These are phyloP conservation scores for Coregonus clupeaformis DNA, from an alignment of 2,113 vertebrate species.

Conservation along the genomic window DNA sequence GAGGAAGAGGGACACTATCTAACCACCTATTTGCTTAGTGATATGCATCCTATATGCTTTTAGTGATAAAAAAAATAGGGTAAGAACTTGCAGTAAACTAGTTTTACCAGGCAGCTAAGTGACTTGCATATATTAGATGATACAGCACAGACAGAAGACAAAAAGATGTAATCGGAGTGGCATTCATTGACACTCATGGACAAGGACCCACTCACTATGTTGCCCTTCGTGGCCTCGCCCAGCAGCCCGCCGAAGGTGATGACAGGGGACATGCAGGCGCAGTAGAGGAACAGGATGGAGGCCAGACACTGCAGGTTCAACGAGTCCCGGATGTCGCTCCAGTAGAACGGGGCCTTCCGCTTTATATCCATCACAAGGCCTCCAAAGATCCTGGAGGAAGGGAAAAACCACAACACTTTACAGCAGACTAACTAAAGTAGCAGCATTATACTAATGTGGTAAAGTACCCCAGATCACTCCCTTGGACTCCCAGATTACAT, in stretches of 20 bases:
- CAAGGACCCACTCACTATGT: constrained; percentile 83
- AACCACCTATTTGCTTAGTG: too few species aligned
- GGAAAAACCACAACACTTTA: too few species aligned
- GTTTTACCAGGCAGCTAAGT: too few species aligned
- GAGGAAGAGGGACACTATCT: too few species aligned
- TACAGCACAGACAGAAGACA: not conserved
- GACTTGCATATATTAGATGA: not conserved
- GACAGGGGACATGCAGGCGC: constrained; percentile 98
- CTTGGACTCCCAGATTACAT: too few species aligned
- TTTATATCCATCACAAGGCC: constrained; percentile 89
- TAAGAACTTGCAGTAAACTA: too few species aligned
- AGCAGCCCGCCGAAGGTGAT: constrained; percentile 96
- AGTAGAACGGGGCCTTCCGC: constrained; percentile 91
- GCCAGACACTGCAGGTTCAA: constrained; percentile 92
- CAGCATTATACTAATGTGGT: too few species aligned
- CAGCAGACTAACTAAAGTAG: too few species aligned
- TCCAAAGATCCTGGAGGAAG: constrained; percentile 76
- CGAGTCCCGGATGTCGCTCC: constrained; percentile 88
- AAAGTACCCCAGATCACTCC: too few species aligned
- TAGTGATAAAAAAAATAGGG: too few species aligned
- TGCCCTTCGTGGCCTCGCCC: constrained; percentile 90
- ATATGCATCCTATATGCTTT: too few species aligned
- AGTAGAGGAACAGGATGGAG: constrained; percentile 96
- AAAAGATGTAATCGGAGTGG: not conserved
- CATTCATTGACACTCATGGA: not conserved